Evolutionary conservation across 1,140 invertebrate genomes (phyloP).

Genomic region (Drosophila carrolli): DNA sequence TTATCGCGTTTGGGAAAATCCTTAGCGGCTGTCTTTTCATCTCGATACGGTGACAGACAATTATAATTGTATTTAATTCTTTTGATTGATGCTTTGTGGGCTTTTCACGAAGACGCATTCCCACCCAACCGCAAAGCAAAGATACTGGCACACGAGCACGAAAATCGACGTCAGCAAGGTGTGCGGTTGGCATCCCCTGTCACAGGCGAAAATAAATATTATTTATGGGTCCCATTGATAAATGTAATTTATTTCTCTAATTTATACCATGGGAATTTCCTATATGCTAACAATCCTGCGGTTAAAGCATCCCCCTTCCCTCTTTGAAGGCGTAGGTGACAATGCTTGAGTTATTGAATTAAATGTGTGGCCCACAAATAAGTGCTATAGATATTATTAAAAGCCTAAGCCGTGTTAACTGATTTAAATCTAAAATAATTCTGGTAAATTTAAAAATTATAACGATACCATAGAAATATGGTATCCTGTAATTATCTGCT

Average conservation of each 20-base stretch:
- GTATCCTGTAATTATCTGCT: too few species aligned
- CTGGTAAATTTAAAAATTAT: not conserved
- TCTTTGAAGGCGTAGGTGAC: not conserved
- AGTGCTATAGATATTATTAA: not conserved
- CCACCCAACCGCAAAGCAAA: slow-evolving; percentile 2
- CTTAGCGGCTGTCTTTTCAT: slow-evolving; percentile 43
- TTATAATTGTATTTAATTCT: slow-evolving; percentile 63
- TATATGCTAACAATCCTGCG: slow-evolving; percentile 14
- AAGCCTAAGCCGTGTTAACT: too few species aligned
- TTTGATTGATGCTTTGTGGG: slow-evolving; percentile 59
- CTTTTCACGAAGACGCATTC: slow-evolving; percentile 6
- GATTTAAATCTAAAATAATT: not conserved
- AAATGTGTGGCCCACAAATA: slow-evolving; percentile 4
- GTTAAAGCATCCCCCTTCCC: not conserved
- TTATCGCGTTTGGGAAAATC: slow-evolving; percentile 31
- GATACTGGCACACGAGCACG: not conserved
- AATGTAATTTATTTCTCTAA: slow-evolving; percentile 61
- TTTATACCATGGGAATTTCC: slow-evolving; percentile 29
- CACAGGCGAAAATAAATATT: slow-evolving; percentile 54
- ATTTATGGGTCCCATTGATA: slow-evolving; percentile 60
- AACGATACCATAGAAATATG: too few species aligned
- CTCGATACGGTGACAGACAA: slow-evolving; percentile 59
- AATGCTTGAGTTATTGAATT: slow-evolving; percentile 23
- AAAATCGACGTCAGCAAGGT: slow-evolving; percentile 32
- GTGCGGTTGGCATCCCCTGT: slow-evolving; percentile 40